These are phyloP conservation scores for Hoplias malabaricus DNA, from an alignment of 2,113 vertebrate genomes.

Conservation along the genomic window DNA sequence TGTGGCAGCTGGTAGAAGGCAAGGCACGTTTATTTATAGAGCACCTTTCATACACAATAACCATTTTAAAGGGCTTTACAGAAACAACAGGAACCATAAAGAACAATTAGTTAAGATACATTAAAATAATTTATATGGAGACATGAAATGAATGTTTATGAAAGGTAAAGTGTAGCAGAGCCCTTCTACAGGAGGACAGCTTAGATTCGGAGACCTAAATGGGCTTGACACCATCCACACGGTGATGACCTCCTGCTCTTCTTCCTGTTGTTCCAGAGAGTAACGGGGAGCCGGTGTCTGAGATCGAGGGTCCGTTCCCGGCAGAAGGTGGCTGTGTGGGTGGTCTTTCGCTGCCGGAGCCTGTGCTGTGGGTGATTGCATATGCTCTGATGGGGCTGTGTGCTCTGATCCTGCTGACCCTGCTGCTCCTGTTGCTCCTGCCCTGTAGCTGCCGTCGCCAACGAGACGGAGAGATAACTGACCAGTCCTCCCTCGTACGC, in stretches of 20 bases:
- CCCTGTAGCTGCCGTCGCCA: constrained; percentile 67
- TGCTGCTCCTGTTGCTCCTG: constrained; percentile 81
- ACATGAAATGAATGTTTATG: too few relatives aligned
- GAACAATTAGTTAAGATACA: not conserved
- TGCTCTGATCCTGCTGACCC: constrained; percentile 78
- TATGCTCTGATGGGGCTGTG: constrained; percentile 89
- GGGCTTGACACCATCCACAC: too few relatives aligned
- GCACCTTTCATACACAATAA: too few relatives aligned
- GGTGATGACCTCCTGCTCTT: not conserved
- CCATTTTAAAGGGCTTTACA: too few relatives aligned
- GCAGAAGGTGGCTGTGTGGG: constrained; percentile 80
- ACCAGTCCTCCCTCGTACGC: constrained; percentile 90
- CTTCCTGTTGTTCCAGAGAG: constrained; percentile 65
- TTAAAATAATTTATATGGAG: too few relatives aligned
- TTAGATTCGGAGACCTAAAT: too few relatives aligned
- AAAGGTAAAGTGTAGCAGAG: too few relatives aligned
- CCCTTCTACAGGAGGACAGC: too few relatives aligned
- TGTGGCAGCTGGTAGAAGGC: not conserved
- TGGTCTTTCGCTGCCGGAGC: constrained; percentile 69
- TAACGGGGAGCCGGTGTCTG: constrained; percentile 75
- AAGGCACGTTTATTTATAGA: too few relatives aligned
- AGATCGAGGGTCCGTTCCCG: constrained; percentile 89
- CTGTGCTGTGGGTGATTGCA: constrained; percentile 86
- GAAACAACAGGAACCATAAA: too few relatives aligned
- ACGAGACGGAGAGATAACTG: constrained; percentile 81